Conservation (phyloP, 2,888 invertebrate species). For the Acronicta psi region DNA sequence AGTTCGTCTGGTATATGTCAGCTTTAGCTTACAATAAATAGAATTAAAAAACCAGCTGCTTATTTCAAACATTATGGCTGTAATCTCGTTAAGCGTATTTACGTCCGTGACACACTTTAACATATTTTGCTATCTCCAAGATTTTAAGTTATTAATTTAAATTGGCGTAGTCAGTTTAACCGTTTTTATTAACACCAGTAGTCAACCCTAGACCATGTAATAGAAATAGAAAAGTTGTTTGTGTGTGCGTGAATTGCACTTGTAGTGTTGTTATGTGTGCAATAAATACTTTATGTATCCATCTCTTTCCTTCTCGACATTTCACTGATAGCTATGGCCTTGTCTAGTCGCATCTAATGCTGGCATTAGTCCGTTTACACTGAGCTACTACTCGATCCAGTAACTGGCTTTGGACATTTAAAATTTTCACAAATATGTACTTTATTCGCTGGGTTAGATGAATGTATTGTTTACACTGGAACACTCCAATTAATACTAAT, state of each 20-base stretch:
- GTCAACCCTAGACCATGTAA: constrained; percentile 79
- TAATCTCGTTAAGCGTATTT: constrained; percentile 33
- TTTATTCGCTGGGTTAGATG: constrained; percentile 17
- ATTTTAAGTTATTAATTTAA: constrained; percentile 51
- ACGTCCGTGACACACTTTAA: constrained; percentile 59
- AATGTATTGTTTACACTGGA: constrained; percentile 28
- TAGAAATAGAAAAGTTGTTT: constrained; percentile 84
- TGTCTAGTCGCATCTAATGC: constrained; percentile 89
- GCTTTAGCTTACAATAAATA: no score
- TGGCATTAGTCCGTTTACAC: constrained; percentile 84
- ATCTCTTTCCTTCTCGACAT: constrained; percentile 88
- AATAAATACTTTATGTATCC: constrained; percentile 86
- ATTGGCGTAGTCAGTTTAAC: constrained; percentile 59
- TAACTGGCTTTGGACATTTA: constrained; percentile 64
- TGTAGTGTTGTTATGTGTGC: constrained; percentile 84
- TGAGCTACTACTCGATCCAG: constrained; percentile 61
- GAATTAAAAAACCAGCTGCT: constrained; percentile 7
- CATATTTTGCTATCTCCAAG: constrained; percentile 52
- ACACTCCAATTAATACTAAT: constrained; percentile 55
- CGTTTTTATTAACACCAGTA: constrained; percentile 71
- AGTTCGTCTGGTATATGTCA: no score
- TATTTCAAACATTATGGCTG: constrained; percentile 16
- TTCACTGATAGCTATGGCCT: constrained; percentile 89
- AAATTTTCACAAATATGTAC: constrained; percentile 43
- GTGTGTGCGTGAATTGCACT: constrained; percentile 84